Evolutionary conservation across 2,888 invertebrate genomes (phyloP), one percentile per base, ranked within the genome.

Genomic region (Hirtodrosophila confusa): DNA sequence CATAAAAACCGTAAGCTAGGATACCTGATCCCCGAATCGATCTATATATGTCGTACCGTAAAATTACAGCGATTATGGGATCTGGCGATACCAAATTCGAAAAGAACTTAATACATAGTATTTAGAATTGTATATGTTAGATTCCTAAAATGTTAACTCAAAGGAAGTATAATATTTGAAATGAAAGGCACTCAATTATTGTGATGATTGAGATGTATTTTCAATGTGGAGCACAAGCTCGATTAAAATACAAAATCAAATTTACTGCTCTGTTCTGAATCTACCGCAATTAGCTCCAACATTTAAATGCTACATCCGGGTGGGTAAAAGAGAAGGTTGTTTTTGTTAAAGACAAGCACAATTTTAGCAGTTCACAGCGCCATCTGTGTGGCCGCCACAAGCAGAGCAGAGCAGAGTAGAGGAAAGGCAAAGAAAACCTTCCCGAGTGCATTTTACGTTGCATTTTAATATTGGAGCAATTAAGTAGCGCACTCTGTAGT

Each of bases 381-480:
- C 31, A 31, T 27, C 27, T n/a, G 27, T 9, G 39, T 7, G 7
- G 50, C 17, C 11, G 3, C 10, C 27, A n/a, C 11, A 17, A 7
- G 37, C 17, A 17, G 17, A 17, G 17, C 17, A 17, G 17, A 27
- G 27, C 27, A 27, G 6, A 27, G 6, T 1, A 27, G 6, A 27
- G 4, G 27, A 27, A 27, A 27, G 3, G n/a, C 3, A 40, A 10
- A 41, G 17, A 39, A 45, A 69, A 69, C 49, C 65, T 56, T 69
- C 31, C 33, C 44, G 60, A 33, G 47, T 36, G 40, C 31, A 63
- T 50, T 57, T 40, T 36, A 31, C 33, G 49, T 57, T 58, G 50
- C 54, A 73, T 71, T 71, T 71, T 48, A 66, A 75, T 75, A 62
- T 62, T 60, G 43, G n/a, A 43, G 72, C 72, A 74, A 74, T 74